Conservation (phyloP, 2,113 vertebrate species). For the Uropsilus gracilis region DNA sequence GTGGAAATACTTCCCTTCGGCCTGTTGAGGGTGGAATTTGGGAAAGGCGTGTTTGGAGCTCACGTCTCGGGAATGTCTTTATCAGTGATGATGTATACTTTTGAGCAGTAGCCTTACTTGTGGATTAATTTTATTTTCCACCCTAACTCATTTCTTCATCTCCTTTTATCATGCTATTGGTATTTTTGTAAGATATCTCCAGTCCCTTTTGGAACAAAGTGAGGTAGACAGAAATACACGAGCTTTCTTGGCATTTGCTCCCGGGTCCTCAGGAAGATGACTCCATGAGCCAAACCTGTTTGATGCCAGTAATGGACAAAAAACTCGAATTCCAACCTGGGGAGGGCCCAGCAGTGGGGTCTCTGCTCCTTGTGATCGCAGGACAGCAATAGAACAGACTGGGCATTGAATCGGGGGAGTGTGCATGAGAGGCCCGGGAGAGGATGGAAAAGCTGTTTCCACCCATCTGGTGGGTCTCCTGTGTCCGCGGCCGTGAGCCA, state of each 20-base stretch:
- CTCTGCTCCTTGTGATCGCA: neutral
- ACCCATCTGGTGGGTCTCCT: neutral
- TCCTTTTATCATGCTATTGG: neutral
- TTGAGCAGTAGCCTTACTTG: neutral
- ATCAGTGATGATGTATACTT: neutral
- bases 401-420: neutral
- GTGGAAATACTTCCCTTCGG: neutral
- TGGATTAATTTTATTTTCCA: neutral
- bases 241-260: constrained; percentile 26
- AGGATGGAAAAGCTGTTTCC: neutral
- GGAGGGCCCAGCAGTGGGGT: neutral
- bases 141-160: neutral
- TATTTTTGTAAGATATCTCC: constrained; percentile 37
- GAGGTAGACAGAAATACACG: constrained; percentile 25
- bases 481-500: neutral
- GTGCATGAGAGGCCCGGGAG: neutral
- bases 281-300: neutral
- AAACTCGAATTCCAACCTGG: neutral
- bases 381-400: neutral
- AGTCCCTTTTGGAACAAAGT: constrained; percentile 32
- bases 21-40: neutral
- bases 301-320: neutral
- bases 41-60: neutral
- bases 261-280: neutral
- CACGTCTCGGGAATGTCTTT: neutral